These are phyloP conservation scores for Luffia ferchaultella DNA, from an alignment of 2,888 invertebrate genomes.

Conservation along the genomic window DNA sequence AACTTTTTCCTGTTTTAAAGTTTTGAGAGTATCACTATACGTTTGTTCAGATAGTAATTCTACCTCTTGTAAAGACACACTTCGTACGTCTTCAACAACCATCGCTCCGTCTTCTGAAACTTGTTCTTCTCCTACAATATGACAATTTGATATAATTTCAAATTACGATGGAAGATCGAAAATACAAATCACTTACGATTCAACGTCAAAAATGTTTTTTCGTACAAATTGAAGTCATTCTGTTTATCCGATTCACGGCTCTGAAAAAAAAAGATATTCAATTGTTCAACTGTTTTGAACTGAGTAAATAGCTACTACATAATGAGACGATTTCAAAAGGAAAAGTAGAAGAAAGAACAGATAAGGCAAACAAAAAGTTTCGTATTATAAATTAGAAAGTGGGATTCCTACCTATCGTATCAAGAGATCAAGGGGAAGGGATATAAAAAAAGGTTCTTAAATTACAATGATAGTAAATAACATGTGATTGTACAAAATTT, in stretches of 20 bases:
- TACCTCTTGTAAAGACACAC: slow-evolving; percentile 41
- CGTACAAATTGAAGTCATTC: slow-evolving; percentile 14
- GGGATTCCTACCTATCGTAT: no score
- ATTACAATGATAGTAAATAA: no score
- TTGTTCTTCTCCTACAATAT: slow-evolving; percentile 50
- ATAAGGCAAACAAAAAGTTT: no score
- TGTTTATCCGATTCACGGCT: not conserved
- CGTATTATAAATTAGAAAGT: no score
- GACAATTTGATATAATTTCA: no score
- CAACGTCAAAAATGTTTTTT: slow-evolving; percentile 28
- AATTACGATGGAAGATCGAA: no score
- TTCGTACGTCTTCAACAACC: slow-evolving; percentile 41
- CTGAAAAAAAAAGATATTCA: not conserved
- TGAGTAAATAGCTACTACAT: slow-evolving; percentile 28
- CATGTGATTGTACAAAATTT: no score
- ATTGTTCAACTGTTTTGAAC: not conserved
- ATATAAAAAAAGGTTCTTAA: no score
- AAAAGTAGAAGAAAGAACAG: no score
- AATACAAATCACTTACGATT: slow-evolving; percentile 55
- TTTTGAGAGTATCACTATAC: slow-evolving; percentile 22
- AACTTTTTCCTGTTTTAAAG: slow-evolving; percentile 12
- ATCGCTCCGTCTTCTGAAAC: slow-evolving; percentile 41
- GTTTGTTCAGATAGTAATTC: slow-evolving; percentile 32
- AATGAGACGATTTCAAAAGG: no score
- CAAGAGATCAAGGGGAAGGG: no score